Conservation (phyloP, 2,888 invertebrate genomes). For the Drosophila testacea region DNA sequence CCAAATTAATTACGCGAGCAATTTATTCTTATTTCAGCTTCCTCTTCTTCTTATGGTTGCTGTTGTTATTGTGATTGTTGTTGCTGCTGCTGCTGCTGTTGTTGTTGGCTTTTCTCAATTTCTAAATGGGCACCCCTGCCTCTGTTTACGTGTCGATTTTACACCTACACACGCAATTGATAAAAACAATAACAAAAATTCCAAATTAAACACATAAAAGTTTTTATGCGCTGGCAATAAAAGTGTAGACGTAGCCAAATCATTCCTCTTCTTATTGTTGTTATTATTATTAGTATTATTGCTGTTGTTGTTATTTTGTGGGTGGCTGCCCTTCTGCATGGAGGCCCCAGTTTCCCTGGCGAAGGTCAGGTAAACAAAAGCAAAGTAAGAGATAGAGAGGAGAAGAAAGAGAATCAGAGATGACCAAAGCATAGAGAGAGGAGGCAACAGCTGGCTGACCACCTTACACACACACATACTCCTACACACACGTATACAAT, state of each 20-base stretch:
- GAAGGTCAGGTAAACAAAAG: constrained; percentile 80
- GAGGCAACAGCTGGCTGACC: constrained; percentile 63
- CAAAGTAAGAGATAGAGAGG: neutral
- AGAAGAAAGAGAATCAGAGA: constrained; percentile 9
- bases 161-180: constrained; percentile 70
- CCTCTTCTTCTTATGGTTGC: neutral
- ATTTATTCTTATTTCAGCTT: constrained; percentile 43
- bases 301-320: constrained; percentile 31
- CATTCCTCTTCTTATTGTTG: constrained; percentile 7
- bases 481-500: constrained; percentile 19
- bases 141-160: constrained; percentile 69
- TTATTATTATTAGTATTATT: constrained; percentile 18
- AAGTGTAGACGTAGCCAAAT: constrained; percentile 70
- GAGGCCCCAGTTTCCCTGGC: constrained; percentile 52
- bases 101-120: constrained; percentile 36
- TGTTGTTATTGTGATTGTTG: too few relatives aligned
- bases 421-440: constrained; percentile 28
- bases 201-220: constrained; percentile 82
- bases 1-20: constrained; percentile 75
- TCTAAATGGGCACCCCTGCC: constrained; percentile 45
- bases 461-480: constrained; percentile 13
- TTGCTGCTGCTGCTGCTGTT: too few relatives aligned
- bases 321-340: constrained; percentile 58
- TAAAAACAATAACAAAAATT: constrained; percentile 81
- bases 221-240: constrained; percentile 79